Evolutionary conservation across 2,797 vertebrate genomes (phyloP).

Genomic region (Eidolon dupreanum): DNA sequence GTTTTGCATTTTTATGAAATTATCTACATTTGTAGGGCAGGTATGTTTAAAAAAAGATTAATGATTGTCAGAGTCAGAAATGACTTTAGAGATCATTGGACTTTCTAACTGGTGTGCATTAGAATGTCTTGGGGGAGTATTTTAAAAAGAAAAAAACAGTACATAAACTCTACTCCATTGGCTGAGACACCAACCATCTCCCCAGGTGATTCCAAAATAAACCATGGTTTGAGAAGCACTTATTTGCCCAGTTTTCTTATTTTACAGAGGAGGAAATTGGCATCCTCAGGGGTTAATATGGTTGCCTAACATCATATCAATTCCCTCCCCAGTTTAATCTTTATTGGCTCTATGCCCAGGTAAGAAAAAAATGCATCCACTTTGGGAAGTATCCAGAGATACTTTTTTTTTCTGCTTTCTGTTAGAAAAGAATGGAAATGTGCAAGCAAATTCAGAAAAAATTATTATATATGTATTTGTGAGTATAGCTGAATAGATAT

Average conservation of each 20-base stretch:
- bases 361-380: slow-evolving; percentile 37
- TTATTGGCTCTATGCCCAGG: slow-evolving; percentile 64
- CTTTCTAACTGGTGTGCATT: not conserved
- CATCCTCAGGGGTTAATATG: slow-evolving; percentile 6
- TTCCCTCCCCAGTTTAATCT: slow-evolving; percentile 62
- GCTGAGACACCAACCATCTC: not conserved
- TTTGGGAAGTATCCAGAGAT: slow-evolving; percentile 50
- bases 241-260: not conserved
- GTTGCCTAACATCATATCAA: not conserved
- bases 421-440: slow-evolving; percentile 54
- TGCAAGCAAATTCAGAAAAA: slow-evolving; percentile 24
- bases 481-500: not conserved
- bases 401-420: slow-evolving; percentile 37
- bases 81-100: not conserved
- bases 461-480: slow-evolving; percentile 16
- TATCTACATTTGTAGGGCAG: not conserved
- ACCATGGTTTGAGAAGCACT: not conserved
- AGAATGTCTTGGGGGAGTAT: not conserved
- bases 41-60: not conserved
- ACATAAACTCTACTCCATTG: not conserved
- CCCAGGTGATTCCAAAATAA: not conserved
- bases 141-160: not conserved
- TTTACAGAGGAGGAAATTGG: slow-evolving; percentile 35
- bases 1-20: not conserved
- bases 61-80: not conserved